Evolutionary conservation across 2,113 vertebrate genomes (phyloP), one percentile per base, ranked within the genome.

Genomic region (Daphoenositta chrysoptera): DNA sequence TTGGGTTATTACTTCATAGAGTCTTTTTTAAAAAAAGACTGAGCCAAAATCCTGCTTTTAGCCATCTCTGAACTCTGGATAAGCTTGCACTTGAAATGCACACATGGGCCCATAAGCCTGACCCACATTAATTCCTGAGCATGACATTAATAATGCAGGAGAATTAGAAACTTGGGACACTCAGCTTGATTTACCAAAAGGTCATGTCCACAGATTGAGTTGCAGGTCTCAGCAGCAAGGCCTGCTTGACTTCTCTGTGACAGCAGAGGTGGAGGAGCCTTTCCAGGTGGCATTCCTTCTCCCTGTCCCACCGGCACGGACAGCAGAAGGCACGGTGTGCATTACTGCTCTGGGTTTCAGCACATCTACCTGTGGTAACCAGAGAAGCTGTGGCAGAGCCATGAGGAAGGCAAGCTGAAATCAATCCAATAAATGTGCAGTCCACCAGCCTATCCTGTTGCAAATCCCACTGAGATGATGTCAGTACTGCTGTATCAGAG

Each of bases 121-220:
- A 87, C 33, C 40, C 73, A 87, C 23, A 45, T 95, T 72, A 91
- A 96, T 91, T 84, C 61, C 73, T 60, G 39, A 86, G 44, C 66
- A 71, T 94, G 68, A 57, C 20, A 72, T 97, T 76, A 97, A 95
- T 96, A 96, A 96, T 97, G 63, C 28, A 97, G 50, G 58, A 89
- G 69, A 94, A 95, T 42, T 87, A 91, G 93, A 96, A 79, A 69
- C 89, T n/a, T 76, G 42, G 94, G 45, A 68, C 33, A 27, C 56
- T 78, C 3, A 0, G 72, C 77, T 96, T 89, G 61, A 64, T 87
- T 91, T 87, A 72, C 89, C 65, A 35, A 71, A 84, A 82, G 83
- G 65, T 68, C 33, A 1, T 9, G 40, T 57, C 87, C 33, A 58
- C 8, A 42, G 89, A 94, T 94, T 91, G 87, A 93, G 77, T 96